These are phyloP conservation scores for Eulacestoma nigropectus DNA, from an alignment of 2,113 vertebrate genomes.

Conservation along the genomic window DNA sequence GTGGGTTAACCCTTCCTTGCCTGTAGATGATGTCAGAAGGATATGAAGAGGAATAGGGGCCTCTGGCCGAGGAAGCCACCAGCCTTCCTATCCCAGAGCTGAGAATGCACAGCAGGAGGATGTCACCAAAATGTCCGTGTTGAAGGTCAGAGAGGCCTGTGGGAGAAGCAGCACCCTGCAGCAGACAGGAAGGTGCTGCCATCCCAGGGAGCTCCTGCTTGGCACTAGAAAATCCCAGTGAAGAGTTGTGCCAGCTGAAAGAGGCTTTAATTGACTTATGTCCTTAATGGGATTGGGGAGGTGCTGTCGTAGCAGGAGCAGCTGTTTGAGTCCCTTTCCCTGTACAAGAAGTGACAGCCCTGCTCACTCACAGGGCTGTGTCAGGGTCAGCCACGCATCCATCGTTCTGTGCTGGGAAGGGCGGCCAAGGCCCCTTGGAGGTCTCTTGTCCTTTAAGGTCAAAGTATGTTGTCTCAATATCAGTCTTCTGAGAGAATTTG, in stretches of 20 bases:
- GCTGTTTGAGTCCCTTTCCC: background rate
- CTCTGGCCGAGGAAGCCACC: background rate
- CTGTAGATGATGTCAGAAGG: conserved; percentile 8
- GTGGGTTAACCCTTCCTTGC: conserved; percentile 56
- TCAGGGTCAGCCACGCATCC: rapidly evolving
- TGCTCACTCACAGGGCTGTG: rapidly evolving
- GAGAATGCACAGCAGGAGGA: background rate
- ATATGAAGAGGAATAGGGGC: background rate
- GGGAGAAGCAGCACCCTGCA: background rate
- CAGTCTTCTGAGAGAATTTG: background rate
- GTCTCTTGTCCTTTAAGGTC: background rate
- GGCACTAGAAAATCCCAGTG: background rate
- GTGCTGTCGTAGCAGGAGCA: background rate
- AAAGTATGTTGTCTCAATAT: background rate
- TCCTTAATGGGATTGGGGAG: background rate
- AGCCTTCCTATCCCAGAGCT: background rate
- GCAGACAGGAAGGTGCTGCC: background rate
- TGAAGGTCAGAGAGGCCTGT: background rate
- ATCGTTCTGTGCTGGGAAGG: rapidly evolving
- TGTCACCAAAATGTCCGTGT: background rate
- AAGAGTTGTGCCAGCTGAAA: background rate
- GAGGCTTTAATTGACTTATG: background rate
- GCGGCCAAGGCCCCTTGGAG: too few species aligned
- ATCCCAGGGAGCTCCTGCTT: background rate
- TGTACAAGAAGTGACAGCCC: background rate